Evolutionary conservation across 1,140 invertebrate species (phyloP).

Genomic region (Amyelois transitella): DNA sequence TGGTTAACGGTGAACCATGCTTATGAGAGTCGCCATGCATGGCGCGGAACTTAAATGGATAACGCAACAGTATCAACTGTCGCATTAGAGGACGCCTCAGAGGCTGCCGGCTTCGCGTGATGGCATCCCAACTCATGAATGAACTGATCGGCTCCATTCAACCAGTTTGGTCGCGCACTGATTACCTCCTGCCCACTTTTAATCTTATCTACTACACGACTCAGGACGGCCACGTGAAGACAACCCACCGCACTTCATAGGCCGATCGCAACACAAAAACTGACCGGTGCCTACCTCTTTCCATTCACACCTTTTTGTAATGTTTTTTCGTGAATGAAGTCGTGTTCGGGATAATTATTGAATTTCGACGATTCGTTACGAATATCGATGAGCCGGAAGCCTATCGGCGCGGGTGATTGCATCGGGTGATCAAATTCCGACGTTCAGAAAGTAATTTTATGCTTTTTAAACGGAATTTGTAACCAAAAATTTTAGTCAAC

Average conservation of each 20-base stretch:
- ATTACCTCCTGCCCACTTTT: conserved; percentile 55
- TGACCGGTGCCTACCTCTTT: conserved; percentile 45
- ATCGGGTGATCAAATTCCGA: conserved; percentile 59
- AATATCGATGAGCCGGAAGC: conserved; percentile 72
- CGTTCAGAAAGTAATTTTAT: conserved; percentile 69
- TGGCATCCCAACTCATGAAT: conserved; percentile 61
- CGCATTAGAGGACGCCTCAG: conserved; percentile 7
- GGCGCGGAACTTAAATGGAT: conserved; percentile 32
- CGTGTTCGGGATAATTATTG: conserved; percentile 73
- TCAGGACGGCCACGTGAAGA: conserved; percentile 30
- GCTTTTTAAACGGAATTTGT: conserved; percentile 55
- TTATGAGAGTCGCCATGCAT: background rate
- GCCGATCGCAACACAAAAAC: conserved; percentile 44
- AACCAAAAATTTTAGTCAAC: conserved; percentile 10
- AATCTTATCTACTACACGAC: conserved; percentile 64
- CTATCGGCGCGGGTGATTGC: conserved; percentile 56
- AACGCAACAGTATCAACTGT: background rate
- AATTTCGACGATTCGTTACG: conserved; percentile 72
- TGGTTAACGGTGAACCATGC: no score
- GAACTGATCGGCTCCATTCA: conserved; percentile 60
- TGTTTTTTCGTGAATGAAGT: conserved; percentile 71
- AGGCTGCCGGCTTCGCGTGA: conserved; percentile 36
- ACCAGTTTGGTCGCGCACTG: conserved; percentile 66
- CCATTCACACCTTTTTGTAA: conserved; percentile 70
- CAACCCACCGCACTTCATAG: conserved; percentile 10